phyloP scores from a whole-genome alignment of 2,888 invertebrate genomes.

The Tetropium fuscum region DNA sequence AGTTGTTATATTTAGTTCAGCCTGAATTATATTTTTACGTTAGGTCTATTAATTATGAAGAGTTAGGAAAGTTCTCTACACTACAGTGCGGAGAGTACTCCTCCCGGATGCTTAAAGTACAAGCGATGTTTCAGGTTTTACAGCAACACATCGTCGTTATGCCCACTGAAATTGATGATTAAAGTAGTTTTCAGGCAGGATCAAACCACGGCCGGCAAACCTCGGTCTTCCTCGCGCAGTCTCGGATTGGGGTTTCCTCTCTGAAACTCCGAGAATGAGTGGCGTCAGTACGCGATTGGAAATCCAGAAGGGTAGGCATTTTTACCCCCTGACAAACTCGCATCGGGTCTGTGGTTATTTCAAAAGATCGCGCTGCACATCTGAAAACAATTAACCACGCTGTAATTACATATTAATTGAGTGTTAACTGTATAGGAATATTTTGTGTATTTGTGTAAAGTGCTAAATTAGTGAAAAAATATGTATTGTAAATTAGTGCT shows the following conservation, averaged over 20 bases:
- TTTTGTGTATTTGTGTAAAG: slow-evolving; percentile 20
- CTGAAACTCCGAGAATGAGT: slow-evolving; percentile 59
- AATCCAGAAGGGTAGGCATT: slow-evolving; percentile 52
- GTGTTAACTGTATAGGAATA: slow-evolving; percentile 13
- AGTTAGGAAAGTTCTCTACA: not conserved
- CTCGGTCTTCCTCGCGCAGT: slow-evolving; percentile 41
- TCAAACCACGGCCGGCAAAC: slow-evolving; percentile 43
- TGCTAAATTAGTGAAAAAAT: slow-evolving; percentile 13
- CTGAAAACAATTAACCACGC: not conserved
- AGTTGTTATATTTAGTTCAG: not conserved
- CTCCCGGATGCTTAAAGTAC: slow-evolving; percentile 6
- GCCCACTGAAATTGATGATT: slow-evolving; percentile 58
- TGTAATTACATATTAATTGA: slow-evolving; percentile 10
- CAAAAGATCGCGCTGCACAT: slow-evolving; percentile 18
- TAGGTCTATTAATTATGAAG: slow-evolving; percentile 3
- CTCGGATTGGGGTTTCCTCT: slow-evolving; percentile 58
- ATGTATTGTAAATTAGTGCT: slow-evolving; percentile 36
- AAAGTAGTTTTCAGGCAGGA: slow-evolving; percentile 61
- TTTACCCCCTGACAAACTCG: slow-evolving; percentile 42
- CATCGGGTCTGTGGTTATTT: slow-evolving; percentile 8
- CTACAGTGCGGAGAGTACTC: not conserved
- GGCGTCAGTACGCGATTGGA: slow-evolving; percentile 63
- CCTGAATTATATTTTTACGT: slow-evolving; percentile 8
- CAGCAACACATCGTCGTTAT: slow-evolving; percentile 38
- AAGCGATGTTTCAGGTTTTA: slow-evolving; percentile 46